These are phyloP conservation scores for Tinea pellionella DNA, from an alignment of 2,888 invertebrate species.

Conservation along the genomic window DNA sequence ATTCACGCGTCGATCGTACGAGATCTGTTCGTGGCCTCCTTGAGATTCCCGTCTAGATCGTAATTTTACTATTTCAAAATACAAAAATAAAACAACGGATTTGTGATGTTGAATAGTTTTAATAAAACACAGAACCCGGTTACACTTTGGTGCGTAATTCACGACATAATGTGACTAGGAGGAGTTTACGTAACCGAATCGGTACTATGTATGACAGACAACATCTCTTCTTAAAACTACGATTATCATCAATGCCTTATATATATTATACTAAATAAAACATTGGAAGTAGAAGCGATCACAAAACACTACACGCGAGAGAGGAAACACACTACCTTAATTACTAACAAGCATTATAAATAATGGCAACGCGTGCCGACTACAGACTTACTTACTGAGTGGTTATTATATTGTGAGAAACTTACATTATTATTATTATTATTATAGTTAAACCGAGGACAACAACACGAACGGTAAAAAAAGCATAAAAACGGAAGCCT, in stretches of 20 bases:
- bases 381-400: not conserved
- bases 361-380: not conserved
- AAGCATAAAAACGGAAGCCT: conserved; percentile 57
- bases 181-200: not conserved
- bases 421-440: no score
- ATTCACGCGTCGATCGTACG: no score
- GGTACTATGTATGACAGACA: not conserved
- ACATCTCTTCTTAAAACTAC: conserved; percentile 16
- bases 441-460: conserved; percentile 24
- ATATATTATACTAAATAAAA: conserved; percentile 36
- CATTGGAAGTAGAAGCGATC: conserved; percentile 35
- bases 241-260: conserved; percentile 57
- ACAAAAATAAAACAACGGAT: no score
- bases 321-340: not conserved
- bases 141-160: conserved; percentile 67
- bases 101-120: no score
- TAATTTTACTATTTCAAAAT: no score
- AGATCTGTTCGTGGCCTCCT: no score
- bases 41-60: no score
- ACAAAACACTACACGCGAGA: conserved; percentile 19
- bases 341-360: not conserved
- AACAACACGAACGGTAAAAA: conserved; percentile 54
- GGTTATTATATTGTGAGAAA: no score
- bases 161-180: conserved; percentile 10
- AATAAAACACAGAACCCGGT: conserved; percentile 60